These are phyloP conservation scores for Anolis carolinensis DNA, from an alignment of 2,113 vertebrate genomes.

Conservation along the genomic window DNA sequence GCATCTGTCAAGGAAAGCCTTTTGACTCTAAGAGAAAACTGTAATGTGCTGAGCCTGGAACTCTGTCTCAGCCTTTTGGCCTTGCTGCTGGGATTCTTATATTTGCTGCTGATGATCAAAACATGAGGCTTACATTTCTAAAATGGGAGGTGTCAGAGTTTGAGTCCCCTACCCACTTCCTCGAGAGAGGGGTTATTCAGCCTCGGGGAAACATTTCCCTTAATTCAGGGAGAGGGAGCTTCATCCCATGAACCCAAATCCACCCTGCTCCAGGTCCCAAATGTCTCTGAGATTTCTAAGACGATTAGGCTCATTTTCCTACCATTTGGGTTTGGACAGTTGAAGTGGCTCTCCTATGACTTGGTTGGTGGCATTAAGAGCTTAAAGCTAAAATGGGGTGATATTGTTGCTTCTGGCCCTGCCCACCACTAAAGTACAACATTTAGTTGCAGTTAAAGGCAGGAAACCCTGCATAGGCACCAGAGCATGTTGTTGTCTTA, in stretches of 20 bases:
- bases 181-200: neutral
- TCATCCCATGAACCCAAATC: no score
- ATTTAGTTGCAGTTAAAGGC: neutral
- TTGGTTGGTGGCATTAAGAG: no score
- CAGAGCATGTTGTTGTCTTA: neutral
- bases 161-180: neutral
- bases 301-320: no score
- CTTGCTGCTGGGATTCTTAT: neutral
- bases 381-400: no score
- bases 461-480: neutral
- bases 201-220: neutral
- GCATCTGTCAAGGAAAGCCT: neutral
- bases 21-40: conserved; percentile 38
- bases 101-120: neutral
- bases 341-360: no score
- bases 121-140: neutral
- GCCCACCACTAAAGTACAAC: neutral
- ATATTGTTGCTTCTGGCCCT: no score
- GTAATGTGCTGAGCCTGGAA: neutral
- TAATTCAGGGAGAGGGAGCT: neutral
- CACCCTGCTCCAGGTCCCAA: no score
- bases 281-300: no score
- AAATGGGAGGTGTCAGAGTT: neutral
- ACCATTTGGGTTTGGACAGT: no score
- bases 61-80: neutral